phyloP scores from a whole-genome alignment of 2,888 invertebrate species.

The Cephus pulcher region DNA sequence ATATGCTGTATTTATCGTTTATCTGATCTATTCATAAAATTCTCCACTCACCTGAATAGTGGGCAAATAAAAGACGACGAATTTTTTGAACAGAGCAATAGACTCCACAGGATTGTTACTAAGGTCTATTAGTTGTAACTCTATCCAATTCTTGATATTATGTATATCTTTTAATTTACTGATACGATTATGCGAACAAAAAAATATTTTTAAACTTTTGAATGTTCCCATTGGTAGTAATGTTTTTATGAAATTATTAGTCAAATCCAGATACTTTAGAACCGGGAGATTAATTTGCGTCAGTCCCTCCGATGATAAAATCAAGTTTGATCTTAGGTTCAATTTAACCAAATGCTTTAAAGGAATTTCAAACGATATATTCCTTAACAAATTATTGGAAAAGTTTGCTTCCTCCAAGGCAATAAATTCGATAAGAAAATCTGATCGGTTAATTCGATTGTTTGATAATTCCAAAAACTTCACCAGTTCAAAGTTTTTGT shows the following conservation, averaged over 20 bases:
- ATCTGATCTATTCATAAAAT: not conserved
- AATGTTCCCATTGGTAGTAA: constrained; percentile 30
- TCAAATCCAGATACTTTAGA: constrained; percentile 33
- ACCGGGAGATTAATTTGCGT: constrained; percentile 30
- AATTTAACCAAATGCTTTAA: constrained; percentile 29
- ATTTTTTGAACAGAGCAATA: constrained; percentile 26
- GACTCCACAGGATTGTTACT: constrained; percentile 27
- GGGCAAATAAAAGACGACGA: constrained; percentile 32
- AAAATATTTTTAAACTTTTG: constrained; percentile 32
- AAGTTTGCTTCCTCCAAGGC: not conserved
- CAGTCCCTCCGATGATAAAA: constrained; percentile 23
- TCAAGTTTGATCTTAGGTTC: constrained; percentile 31
- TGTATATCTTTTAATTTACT: constrained; percentile 26
- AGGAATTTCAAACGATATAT: constrained; percentile 9
- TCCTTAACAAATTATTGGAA: not conserved
- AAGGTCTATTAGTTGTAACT: constrained; percentile 32
- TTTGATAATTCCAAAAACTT: not conserved
- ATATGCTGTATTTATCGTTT: not conserved
- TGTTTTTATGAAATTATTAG: constrained; percentile 33
- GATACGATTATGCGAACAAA: constrained; percentile 37
- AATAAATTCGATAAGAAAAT: not conserved
- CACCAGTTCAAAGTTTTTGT: not conserved
- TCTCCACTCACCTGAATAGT: not conserved
- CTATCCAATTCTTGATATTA: constrained; percentile 34
- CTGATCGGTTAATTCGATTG: not conserved